A percentile compares a stretch with the other conserved stretches of the same genome.
These are phyloP conservation scores for Umimayanthus chanpuru DNA, from an alignment of 92 coral and sea anemone genomes.

Conservation along the genomic window DNA sequence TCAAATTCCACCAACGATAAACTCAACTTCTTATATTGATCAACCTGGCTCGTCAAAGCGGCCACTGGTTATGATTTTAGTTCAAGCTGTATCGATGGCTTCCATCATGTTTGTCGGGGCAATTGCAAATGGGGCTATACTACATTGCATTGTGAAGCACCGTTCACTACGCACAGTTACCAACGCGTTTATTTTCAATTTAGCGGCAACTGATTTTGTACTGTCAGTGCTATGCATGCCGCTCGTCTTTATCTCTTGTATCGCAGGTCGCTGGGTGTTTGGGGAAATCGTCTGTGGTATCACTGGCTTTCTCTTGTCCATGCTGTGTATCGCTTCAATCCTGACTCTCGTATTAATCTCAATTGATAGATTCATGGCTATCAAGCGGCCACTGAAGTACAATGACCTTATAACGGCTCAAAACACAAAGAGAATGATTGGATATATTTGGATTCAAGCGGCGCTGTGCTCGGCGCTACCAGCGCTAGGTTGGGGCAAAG, in stretches of 20 bases:
- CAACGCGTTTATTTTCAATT: constrained; percentile 77
- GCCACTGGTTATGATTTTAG: constrained; percentile 44
- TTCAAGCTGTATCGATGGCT: constrained; percentile 65
- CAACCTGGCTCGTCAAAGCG: neutral
- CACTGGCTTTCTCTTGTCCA: constrained; percentile 74
- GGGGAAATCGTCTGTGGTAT: constrained; percentile 67
- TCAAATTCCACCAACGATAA: constrained; percentile 4
- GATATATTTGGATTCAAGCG: constrained; percentile 69
- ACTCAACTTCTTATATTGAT: neutral
- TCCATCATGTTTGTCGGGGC: constrained; percentile 64
- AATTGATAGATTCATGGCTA: constrained; percentile 82
- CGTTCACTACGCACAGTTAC: constrained; percentile 72
- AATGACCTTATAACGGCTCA: constrained; percentile 60
- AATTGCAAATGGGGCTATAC: constrained; percentile 80
- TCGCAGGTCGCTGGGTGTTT: constrained; percentile 75
- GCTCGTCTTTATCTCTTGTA: constrained; percentile 71
- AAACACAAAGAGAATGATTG: constrained; percentile 57
- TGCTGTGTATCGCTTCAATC: constrained; percentile 78
- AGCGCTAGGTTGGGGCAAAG: constrained; percentile 83
- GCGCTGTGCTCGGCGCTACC: constrained; percentile 73
- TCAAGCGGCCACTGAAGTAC: constrained; percentile 81
- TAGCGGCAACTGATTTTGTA: constrained; percentile 84
- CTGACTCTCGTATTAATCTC: constrained; percentile 76
- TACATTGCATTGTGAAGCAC: constrained; percentile 75
- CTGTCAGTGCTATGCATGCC: constrained; percentile 81